Percentiles rank a stretch among this genome's conserved stretches.
phyloP scores from a whole-genome alignment of 2,113 vertebrate genomes.

The Scartelaos histophorus region DNA sequence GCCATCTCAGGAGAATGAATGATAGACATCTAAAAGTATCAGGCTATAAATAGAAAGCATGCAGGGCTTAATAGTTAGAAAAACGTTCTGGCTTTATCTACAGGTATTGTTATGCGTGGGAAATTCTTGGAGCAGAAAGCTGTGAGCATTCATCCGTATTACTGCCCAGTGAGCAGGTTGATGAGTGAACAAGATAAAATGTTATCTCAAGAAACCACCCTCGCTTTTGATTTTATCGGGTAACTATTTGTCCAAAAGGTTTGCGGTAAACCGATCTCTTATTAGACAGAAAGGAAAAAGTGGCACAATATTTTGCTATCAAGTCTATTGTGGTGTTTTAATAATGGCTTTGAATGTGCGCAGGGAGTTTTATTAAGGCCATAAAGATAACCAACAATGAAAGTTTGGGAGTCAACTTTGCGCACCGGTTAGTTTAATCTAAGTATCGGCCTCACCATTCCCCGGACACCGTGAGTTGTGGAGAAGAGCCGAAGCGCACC shows the following conservation, averaged over 20 bases:
- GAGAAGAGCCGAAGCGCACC: not conserved
- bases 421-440: not conserved
- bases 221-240: not conserved
- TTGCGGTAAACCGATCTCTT: not conserved
- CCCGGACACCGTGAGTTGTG: not conserved
- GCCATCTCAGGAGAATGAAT: slow-evolving; percentile 23
- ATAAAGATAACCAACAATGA: too few species aligned
- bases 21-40: slow-evolving; percentile 27
- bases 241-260: not conserved
- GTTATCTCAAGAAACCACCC: slow-evolving; percentile 1
- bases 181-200: not conserved
- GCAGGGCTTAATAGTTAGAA: slow-evolving; percentile 21
- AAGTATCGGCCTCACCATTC: not conserved
- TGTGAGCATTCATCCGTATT: slow-evolving; percentile 20
- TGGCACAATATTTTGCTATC: not conserved
- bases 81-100: not conserved
- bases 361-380: not conserved
- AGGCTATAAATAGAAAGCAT: slow-evolving; percentile 38
- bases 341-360: not conserved
- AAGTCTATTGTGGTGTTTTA: not conserved
- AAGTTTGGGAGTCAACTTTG: not conserved
- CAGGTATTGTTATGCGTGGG: slow-evolving; percentile 17
- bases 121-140: not conserved
- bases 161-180: not conserved
- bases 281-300: not conserved